These are phyloP conservation scores for Circaetus gallicus DNA, from an alignment of 2,113 vertebrate species.

Conservation along the genomic window DNA sequence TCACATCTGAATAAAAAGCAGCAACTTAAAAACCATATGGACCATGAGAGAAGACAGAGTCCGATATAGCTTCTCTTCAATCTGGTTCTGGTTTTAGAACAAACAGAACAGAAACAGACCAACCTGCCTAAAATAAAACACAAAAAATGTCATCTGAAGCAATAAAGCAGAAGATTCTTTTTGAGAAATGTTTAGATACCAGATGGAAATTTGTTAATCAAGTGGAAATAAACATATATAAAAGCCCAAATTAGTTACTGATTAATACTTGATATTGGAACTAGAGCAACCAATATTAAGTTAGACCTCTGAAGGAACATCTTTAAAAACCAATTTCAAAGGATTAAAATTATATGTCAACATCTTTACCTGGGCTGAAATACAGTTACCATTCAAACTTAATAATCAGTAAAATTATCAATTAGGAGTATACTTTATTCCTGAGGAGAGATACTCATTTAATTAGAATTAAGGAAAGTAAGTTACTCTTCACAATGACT, in stretches of 20 bases:
- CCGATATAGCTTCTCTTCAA: background rate
- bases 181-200: background rate
- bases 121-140: background rate
- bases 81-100: background rate
- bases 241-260: background rate
- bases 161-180: background rate
- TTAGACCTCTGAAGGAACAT: background rate
- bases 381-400: background rate
- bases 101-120: background rate
- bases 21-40: background rate
- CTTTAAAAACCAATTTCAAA: background rate
- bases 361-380: background rate
- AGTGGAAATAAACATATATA: background rate
- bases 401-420: background rate
- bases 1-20: background rate
- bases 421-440: background rate
- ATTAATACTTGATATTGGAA: background rate
- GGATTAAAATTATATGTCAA: background rate
- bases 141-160: background rate
- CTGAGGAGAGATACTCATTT: background rate
- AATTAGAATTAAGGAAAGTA: background rate
- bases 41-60: background rate
- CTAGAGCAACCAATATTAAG: background rate
- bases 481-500: background rate
- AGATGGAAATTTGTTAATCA: background rate